Conservation (phyloP, 2,113 vertebrate genomes). For the Paramormyrops kingsleyae region DNA sequence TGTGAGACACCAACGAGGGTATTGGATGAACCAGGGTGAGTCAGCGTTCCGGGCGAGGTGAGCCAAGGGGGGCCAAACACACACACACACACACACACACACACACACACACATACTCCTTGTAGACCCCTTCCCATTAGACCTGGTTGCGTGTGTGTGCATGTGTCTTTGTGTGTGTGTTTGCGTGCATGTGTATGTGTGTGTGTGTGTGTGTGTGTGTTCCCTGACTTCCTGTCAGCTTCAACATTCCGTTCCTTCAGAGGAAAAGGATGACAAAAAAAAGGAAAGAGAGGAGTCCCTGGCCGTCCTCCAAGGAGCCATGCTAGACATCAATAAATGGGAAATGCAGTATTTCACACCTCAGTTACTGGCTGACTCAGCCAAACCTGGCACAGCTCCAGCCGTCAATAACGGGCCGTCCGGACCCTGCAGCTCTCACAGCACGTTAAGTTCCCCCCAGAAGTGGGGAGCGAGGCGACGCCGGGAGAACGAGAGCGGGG, state of each 20-base stretch:
- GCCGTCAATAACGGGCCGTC: not conserved
- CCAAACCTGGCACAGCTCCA: slow-evolving; percentile 4
- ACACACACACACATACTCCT: not conserved
- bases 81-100: not conserved
- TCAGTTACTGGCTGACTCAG: slow-evolving; percentile 26
- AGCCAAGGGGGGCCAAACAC: not conserved
- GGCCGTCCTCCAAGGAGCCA: not conserved
- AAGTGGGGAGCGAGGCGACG: not conserved
- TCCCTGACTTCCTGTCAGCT: slow-evolving; percentile 7
- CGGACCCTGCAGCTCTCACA: not conserved
- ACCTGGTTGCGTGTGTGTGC: not conserved
- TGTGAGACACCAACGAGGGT: not conserved
- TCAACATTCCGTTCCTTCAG: slow-evolving; percentile 20
- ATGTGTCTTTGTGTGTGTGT: not conserved
- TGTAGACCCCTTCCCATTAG: not conserved
- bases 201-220: not conserved
- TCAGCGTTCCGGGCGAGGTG: not conserved
- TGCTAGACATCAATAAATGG: slow-evolving; percentile 23
- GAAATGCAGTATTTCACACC: slow-evolving; percentile 24
- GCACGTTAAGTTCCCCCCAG: not conserved
- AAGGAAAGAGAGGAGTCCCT: not conserved
- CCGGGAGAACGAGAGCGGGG: not conserved
- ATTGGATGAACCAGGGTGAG: not conserved
- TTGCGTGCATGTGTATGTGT: not conserved
- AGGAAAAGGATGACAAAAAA: slow-evolving; percentile 9